Base-by-base conservation (phyloP, 2,888 invertebrate species). In the Xanthia icteritia region DNA sequence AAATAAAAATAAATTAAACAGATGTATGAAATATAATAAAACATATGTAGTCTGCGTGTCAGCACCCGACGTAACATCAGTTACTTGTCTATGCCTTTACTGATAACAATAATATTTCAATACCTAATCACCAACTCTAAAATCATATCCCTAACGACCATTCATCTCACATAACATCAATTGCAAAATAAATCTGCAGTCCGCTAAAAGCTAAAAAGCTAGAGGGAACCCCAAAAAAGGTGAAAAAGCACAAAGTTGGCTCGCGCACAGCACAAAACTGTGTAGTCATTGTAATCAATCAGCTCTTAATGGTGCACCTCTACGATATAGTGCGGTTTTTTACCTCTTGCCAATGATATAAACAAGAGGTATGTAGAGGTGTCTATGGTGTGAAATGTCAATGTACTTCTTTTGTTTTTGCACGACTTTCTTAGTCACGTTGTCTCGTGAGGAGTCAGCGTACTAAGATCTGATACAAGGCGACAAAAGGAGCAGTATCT, bases 211-310 rank as follows among this genome's bases (percentile, higher is more conserved):
- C 85, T 76, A 79, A 83, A 83, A 85, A 79, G 77, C 67, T 80
- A 76, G 71, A 87, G 83, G 78, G 91, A 90, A 90, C 91, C 91
- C 92, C 89, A 92, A 94, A 79, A 94, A 93, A 92, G 90, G 90
- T 90, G 71, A 92, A 93, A 94, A 92, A 90, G 92, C 91, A 91
- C 91, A 82, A 93, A 92, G 89, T 93, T 93, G 92, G 93, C 94
- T 92, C 90, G 91, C 89, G 89, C 87, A 92, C 93, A 91, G 81
- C 88, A 85, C 88, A 89, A 93, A 94, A 92, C 84, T 89, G 92
- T 88, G 78, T 63, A 94, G 94, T 96, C 96, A 96, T 90, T 89
- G 90, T 93, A 93, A 96, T 96, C 94, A 94, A 96, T 96, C 96
- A 96, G 87, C 63, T 66, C 58, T 77, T 86, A 89, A 88, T 87